Conservation (phyloP, 2,113 vertebrate genomes). For the Hiodon alosoides region DNA sequence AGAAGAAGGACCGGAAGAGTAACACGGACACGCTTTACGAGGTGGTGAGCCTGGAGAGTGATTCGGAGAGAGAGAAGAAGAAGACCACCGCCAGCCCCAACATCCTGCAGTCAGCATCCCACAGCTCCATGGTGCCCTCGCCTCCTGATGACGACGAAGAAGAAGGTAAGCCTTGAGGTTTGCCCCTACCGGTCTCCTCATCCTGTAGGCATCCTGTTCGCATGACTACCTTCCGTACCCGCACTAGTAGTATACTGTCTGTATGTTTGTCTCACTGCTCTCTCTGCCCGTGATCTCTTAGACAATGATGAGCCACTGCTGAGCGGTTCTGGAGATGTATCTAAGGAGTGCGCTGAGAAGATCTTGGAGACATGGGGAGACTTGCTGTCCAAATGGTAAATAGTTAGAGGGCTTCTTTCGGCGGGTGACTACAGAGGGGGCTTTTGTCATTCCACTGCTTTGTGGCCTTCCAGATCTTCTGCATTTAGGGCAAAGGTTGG, state of each 20-base stretch:
- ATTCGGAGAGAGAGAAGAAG: slow-evolving; percentile 81
- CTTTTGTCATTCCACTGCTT: background rate
- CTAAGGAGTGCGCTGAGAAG: slow-evolving; percentile 97
- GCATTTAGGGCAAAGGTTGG: no score
- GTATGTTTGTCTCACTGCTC: background rate
- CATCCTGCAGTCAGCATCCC: slow-evolving; percentile 67
- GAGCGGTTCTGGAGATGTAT: slow-evolving; percentile 95
- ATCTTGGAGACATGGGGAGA: slow-evolving; percentile 98
- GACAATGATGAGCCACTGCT: slow-evolving; percentile 95
- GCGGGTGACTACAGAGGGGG: no score
- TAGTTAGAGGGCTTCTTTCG: background rate
- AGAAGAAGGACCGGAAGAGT: slow-evolving; percentile 88
- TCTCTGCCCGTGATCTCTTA: slow-evolving; percentile 47
- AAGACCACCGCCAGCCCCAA: slow-evolving; percentile 91
- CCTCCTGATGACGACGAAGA: slow-evolving; percentile 96
- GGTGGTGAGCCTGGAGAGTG: slow-evolving; percentile 90
- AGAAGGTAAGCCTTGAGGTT: slow-evolving; percentile 69
- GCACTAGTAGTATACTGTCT: background rate
- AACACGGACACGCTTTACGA: slow-evolving; percentile 88
- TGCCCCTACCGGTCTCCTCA: background rate
- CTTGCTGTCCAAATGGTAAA: slow-evolving; percentile 93
- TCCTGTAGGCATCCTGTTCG: background rate
- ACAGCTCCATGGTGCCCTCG: slow-evolving; percentile 80
- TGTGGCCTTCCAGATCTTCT: no score
- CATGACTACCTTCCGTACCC: no score